A percentile compares a stretch with the other conserved stretches of the same genome.
These are phyloP conservation scores for Gastrophysa polygoni DNA, from an alignment of 2,888 invertebrate genomes.

Conservation along the genomic window DNA sequence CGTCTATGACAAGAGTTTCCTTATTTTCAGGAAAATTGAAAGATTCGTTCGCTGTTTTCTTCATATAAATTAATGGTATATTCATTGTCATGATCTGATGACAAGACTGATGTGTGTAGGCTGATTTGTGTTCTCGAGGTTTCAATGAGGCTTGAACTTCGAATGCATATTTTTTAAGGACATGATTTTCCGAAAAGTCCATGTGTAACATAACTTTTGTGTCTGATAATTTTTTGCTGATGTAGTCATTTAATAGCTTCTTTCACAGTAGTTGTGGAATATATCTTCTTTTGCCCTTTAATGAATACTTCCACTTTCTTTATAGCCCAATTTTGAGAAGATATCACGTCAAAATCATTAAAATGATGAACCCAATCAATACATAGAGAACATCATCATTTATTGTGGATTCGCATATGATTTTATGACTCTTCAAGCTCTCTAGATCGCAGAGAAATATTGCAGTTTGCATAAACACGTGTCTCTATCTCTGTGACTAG, in stretches of 20 bases:
- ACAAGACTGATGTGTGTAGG: slow-evolving; percentile 16
- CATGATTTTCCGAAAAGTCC: slow-evolving; percentile 18
- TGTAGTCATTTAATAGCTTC: slow-evolving; percentile 1
- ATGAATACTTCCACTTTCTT: slow-evolving; percentile 2
- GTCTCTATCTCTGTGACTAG: slow-evolving; percentile 13
- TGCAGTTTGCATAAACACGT: slow-evolving; percentile 20
- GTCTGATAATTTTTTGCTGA: slow-evolving; percentile 2
- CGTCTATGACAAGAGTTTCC: too few relatives aligned
- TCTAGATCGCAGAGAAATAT: slow-evolving; percentile 6
- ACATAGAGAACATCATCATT: slow-evolving; percentile 13
- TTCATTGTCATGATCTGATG: too few relatives aligned
- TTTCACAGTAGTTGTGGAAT: too few relatives aligned
- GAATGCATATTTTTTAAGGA: slow-evolving; percentile 12
- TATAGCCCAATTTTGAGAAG: slow-evolving; percentile 11
- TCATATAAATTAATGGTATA: too few relatives aligned
- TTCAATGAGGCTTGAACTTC: slow-evolving; percentile 13
- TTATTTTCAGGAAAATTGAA: too few relatives aligned
- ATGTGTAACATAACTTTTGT: slow-evolving; percentile 2
- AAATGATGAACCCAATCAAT: not conserved
- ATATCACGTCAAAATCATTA: slow-evolving; percentile 11
- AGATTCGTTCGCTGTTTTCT: too few relatives aligned
- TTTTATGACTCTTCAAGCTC: slow-evolving; percentile 8
- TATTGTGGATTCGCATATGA: too few relatives aligned
- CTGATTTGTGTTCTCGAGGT: slow-evolving; percentile 16
- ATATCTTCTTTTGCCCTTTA: slow-evolving; percentile 1